phyloP scores from a whole-genome alignment of 2,113 vertebrate genomes.

The Charadrius vociferus region DNA sequence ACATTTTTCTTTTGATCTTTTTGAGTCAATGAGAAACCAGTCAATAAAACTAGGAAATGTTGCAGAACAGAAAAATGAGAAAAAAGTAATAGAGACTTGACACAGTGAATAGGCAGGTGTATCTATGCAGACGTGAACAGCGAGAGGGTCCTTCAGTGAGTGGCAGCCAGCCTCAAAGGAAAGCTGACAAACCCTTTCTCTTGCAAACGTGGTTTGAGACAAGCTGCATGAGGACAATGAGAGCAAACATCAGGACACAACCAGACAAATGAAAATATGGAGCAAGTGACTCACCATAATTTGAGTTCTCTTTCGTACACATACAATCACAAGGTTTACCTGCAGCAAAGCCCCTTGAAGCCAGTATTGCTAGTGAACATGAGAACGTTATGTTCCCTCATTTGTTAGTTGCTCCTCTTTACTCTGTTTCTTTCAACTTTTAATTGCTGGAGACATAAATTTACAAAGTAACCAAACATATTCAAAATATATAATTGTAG shows the following conservation, averaged over 20 bases:
- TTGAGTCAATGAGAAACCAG: neutral
- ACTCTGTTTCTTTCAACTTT: neutral
- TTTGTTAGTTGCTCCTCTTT: neutral
- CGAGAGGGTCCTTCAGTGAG: neutral
- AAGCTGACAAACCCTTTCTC: neutral
- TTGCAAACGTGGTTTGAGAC: neutral
- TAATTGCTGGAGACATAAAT: neutral
- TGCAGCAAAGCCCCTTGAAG: neutral
- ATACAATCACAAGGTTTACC: neutral
- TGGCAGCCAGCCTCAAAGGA: neutral
- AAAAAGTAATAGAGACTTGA: neutral
- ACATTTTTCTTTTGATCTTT: neutral
- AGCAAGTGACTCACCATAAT: neutral
- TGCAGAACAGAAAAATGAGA: neutral
- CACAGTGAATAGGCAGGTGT: neutral
- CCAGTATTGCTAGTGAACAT: neutral
- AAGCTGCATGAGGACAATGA: neutral
- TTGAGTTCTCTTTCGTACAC: neutral
- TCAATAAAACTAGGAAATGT: neutral
- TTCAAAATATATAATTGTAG: neutral
- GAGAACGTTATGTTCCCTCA: neutral
- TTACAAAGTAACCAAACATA: neutral
- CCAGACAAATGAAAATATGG: neutral
- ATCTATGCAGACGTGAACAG: neutral
- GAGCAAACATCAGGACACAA: neutral